Evolutionary conservation across 2,888 invertebrate species (phyloP).

Genomic region (Adineta ricciae): DNA sequence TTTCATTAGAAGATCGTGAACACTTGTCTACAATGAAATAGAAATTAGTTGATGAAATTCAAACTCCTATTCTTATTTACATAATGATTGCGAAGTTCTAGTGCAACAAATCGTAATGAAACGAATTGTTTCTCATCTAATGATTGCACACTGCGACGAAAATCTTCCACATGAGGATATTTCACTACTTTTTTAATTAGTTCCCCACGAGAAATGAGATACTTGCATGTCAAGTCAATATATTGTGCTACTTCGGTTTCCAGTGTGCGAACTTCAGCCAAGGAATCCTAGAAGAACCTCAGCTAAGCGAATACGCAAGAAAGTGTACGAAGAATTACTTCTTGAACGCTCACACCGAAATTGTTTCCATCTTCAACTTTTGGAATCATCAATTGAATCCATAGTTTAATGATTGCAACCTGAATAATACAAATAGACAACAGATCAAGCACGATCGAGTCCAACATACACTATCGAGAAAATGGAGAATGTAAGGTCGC

Average conservation of each 20-base stretch:
- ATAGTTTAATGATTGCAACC: conserved; percentile 67
- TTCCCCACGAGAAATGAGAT: conserved; percentile 76
- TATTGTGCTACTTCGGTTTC: conserved; percentile 94
- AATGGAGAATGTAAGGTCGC: conserved; percentile 82
- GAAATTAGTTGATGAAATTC: background rate
- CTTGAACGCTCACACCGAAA: conserved; percentile 11
- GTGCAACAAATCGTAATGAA: conserved; percentile 80
- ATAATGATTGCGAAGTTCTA: conserved; percentile 92
- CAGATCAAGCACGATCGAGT: background rate
- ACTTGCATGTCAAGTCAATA: conserved; percentile 92
- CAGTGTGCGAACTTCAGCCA: conserved; percentile 86
- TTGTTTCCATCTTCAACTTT: conserved; percentile 70
- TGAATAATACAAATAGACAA: background rate
- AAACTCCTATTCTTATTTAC: conserved; percentile 41
- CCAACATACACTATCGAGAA: conserved; percentile 75
- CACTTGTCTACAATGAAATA: conserved; percentile 59
- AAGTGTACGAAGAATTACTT: background rate
- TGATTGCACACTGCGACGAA: conserved; percentile 78
- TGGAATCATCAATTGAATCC: conserved; percentile 96
- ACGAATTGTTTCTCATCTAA: conserved; percentile 93
- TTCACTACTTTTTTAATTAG: conserved; percentile 71
- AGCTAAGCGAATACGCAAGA: no score
- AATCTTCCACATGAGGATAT: conserved; percentile 87
- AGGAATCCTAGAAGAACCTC: conserved; percentile 62
- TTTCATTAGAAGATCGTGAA: conserved; percentile 93